Evolutionary conservation across 1,140 invertebrate species (phyloP).

Genomic region (Atta cephalotes): DNA sequence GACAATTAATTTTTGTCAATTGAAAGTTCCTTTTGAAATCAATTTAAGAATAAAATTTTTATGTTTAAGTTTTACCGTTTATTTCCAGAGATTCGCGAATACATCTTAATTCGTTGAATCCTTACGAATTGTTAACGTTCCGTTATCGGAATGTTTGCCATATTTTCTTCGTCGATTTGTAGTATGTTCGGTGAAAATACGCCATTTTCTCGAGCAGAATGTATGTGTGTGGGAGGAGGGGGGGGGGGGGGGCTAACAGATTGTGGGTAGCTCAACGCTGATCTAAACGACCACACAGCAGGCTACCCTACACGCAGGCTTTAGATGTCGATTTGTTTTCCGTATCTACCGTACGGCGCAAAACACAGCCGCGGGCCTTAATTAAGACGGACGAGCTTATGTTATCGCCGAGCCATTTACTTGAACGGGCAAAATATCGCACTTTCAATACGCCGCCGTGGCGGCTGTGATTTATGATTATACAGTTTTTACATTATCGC

Average conservation of each 20-base stretch:
- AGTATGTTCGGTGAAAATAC: background rate
- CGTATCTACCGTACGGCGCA: conserved; percentile 52
- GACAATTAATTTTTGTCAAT: background rate
- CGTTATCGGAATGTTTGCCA: background rate
- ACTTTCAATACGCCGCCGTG: conserved; percentile 47
- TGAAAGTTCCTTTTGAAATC: background rate
- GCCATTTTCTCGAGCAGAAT: conserved; percentile 21
- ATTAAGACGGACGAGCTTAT: conserved; percentile 62
- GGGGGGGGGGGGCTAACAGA: conserved; percentile 24
- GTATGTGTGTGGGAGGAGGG: too few species aligned
- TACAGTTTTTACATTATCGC: conserved; percentile 64
- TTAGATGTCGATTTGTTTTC: conserved; percentile 62
- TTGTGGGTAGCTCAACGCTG: conserved; percentile 49
- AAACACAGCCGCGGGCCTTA: conserved; percentile 45
- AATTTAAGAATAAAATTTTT: background rate
- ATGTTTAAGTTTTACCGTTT: background rate
- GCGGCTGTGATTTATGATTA: conserved; percentile 61
- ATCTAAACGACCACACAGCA: conserved; percentile 46
- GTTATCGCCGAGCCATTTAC: conserved; percentile 59
- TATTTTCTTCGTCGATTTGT: background rate
- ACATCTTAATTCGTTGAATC: background rate
- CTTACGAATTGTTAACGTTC: background rate
- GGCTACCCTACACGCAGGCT: conserved; percentile 30
- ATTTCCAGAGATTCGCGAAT: background rate
- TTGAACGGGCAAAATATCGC: conserved; percentile 61